These are phyloP conservation scores for Pyralis farinalis DNA, from an alignment of 2,888 invertebrate genomes.

Conservation along the genomic window DNA sequence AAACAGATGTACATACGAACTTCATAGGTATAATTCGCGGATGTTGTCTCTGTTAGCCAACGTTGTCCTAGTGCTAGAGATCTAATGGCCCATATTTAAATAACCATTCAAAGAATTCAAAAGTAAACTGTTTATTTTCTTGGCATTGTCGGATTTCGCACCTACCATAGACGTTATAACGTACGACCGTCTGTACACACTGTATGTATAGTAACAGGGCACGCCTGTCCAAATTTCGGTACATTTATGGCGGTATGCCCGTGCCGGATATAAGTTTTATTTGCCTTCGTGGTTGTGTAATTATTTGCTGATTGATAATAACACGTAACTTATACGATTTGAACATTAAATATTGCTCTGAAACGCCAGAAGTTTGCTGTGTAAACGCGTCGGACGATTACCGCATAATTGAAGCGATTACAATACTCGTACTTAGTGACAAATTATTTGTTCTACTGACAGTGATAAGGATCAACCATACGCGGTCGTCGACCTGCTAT, in stretches of 20 bases:
- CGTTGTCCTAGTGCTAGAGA: conserved; percentile 27
- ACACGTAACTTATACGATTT: conserved; percentile 2
- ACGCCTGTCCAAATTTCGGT: conserved; percentile 54
- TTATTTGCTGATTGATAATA: conserved; percentile 27
- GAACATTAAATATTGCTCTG: conserved; percentile 3
- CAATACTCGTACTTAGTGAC: conserved; percentile 3
- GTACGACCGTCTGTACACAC: conserved; percentile 31
- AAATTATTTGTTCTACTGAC: neutral
- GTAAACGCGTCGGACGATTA: neutral
- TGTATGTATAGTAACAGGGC: conserved; percentile 48
- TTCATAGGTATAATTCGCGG: conserved; percentile 30
- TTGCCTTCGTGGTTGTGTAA: conserved; percentile 42
- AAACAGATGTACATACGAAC: too few relatives aligned
- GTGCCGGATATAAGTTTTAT: conserved; percentile 47
- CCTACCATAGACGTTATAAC: conserved; percentile 29
- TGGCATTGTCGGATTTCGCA: conserved; percentile 36
- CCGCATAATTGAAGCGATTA: conserved; percentile 3
- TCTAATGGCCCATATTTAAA: conserved; percentile 59
- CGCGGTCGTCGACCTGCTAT: conserved; percentile 44
- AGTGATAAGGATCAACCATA: conserved; percentile 9
- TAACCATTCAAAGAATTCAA: conserved; percentile 48
- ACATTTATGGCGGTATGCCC: conserved; percentile 51
- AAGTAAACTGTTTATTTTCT: conserved; percentile 43
- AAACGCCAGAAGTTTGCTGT: conserved; percentile 1
- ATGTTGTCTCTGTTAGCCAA: conserved; percentile 39